These are phyloP conservation scores for Vombatus ursinus DNA, from an alignment of 2,113 vertebrate genomes.

Conservation along the genomic window DNA sequence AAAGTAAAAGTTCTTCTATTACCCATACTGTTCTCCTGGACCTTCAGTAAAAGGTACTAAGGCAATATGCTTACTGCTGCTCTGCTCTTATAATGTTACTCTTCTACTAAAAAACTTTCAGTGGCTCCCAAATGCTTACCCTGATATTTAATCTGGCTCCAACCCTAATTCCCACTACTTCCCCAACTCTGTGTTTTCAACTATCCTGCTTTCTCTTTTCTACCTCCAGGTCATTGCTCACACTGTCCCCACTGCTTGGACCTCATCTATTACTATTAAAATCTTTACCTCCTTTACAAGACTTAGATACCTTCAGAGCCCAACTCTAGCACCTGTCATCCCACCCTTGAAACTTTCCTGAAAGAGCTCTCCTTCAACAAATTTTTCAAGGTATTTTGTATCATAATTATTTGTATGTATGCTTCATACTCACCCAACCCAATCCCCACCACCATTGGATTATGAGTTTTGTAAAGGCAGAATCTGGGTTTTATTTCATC, in stretches of 20 bases:
- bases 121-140: background rate
- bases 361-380: background rate
- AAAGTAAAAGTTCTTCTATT: background rate
- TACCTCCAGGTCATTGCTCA: background rate
- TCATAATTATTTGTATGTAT: background rate
- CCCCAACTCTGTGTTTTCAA: background rate
- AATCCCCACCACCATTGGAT: background rate
- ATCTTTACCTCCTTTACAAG: background rate
- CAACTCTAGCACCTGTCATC: background rate
- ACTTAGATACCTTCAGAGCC: background rate
- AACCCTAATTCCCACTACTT: background rate
- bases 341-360: background rate
- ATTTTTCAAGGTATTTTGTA: background rate
- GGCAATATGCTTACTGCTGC: background rate
- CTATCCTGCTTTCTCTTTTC: background rate
- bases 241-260: background rate
- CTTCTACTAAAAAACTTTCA: background rate
- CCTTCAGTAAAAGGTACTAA: background rate
- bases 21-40: background rate
- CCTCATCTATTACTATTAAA: background rate
- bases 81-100: background rate
- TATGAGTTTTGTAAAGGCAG: background rate
- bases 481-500: background rate
- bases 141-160: background rate
- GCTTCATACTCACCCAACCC: background rate